Evolutionary conservation across 2,797 vertebrate genomes (phyloP).

Genomic region (Coregonus suidteri): DNA sequence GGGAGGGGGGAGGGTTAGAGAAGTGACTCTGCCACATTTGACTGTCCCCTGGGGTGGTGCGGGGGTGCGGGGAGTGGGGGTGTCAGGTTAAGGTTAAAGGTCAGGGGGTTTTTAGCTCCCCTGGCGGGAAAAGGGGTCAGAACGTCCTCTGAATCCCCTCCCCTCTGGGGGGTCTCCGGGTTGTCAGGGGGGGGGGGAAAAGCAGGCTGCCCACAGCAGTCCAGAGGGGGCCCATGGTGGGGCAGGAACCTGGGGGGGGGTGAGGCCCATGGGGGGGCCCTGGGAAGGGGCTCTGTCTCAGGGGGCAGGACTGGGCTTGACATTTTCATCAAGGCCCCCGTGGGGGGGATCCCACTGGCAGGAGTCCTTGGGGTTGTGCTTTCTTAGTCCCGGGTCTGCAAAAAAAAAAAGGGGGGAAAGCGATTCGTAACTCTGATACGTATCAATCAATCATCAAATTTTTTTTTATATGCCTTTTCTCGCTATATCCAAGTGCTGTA

Average conservation of each 20-base stretch:
- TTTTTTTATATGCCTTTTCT: too few species aligned
- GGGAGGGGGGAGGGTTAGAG: constrained; percentile 18
- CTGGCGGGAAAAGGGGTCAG: constrained; percentile 85
- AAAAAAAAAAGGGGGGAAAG: not conserved
- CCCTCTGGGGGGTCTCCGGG: constrained; percentile 77
- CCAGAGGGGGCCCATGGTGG: constrained; percentile 61
- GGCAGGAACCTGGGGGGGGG: constrained; percentile 24
- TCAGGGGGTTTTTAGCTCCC: constrained; percentile 77
- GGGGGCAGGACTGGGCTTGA: constrained; percentile 70
- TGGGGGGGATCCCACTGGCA: constrained; percentile 75
- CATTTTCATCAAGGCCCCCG: constrained; percentile 71
- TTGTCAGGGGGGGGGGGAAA: constrained; percentile 89
- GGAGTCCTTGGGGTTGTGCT: constrained; percentile 78
- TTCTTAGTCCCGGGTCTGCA: constrained; percentile 80
- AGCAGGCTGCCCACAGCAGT: constrained; percentile 76
- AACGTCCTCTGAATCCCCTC: constrained; percentile 85
- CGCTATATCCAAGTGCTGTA: too few species aligned
- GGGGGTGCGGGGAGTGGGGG: not conserved
- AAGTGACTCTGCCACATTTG: constrained; percentile 8
- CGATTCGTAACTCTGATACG: not conserved
- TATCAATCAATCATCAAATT: too few species aligned
- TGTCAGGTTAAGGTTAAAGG: not conserved
- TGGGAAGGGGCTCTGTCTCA: constrained; percentile 60
- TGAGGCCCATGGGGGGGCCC: constrained; percentile 28
- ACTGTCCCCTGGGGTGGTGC: constrained; percentile 23